phyloP scores from a whole-genome alignment of 2,888 invertebrate genomes.

The Bruchidius siliquastri region DNA sequence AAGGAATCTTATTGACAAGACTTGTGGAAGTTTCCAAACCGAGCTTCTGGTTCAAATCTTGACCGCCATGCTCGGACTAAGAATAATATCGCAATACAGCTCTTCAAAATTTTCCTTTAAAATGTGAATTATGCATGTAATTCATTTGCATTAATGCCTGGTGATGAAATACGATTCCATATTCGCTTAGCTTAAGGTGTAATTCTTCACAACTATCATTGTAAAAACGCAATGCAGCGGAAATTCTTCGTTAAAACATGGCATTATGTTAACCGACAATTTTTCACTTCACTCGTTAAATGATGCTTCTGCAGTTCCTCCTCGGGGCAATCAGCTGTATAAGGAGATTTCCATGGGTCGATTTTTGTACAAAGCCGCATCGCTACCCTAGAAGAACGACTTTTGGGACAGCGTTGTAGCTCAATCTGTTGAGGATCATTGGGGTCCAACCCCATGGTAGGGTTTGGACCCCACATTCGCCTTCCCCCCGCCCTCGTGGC shows the following conservation, averaged over 20 bases:
- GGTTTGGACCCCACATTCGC: no score
- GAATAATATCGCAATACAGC: no score
- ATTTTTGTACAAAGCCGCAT: no score
- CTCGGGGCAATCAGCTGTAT: neutral
- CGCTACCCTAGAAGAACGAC: no score
- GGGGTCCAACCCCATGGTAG: no score
- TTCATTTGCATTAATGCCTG: neutral
- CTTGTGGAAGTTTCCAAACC: no score
- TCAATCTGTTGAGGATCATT: no score
- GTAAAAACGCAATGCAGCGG: neutral
- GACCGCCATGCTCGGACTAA: neutral
- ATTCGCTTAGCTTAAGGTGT: neutral
- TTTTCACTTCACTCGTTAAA: neutral
- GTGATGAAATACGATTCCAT: neutral
- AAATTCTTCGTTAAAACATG: neutral
- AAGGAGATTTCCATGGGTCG: no score
- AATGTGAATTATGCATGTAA: neutral
- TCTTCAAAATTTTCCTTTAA: neutral
- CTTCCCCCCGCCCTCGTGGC: no score
- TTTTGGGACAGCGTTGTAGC: no score
- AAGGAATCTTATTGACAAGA: no score
- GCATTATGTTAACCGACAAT: neutral
- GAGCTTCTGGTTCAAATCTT: no score
- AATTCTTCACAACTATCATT: neutral
- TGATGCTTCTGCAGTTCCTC: neutral